phyloP scores from a whole-genome alignment of 2,113 vertebrate genomes.

The Eptatretus burgeri region DNA sequence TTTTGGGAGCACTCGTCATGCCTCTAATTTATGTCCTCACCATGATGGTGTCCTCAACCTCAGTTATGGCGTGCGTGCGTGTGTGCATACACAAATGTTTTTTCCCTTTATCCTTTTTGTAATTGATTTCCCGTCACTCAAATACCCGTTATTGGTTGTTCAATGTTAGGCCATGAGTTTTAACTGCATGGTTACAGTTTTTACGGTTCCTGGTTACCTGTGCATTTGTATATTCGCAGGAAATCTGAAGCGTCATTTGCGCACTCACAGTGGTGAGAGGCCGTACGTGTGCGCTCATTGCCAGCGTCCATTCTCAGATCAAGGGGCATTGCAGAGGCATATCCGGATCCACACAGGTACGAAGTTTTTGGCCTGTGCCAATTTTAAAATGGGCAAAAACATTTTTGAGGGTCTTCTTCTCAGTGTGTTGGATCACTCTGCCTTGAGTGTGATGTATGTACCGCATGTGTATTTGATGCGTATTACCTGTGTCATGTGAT shows the following conservation, averaged over 20 bases:
- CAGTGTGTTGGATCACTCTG: too few relatives aligned
- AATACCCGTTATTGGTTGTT: background rate
- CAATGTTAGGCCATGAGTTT: background rate
- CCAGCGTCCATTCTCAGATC: background rate
- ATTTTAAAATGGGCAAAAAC: conserved; percentile 24
- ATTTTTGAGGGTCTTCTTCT: too few relatives aligned
- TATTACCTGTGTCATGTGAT: too few relatives aligned
- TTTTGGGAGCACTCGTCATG: too few relatives aligned
- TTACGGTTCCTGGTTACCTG: background rate
- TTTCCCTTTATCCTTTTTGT: background rate
- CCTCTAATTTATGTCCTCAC: background rate
- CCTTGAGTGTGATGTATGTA: too few relatives aligned
- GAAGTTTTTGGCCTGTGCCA: conserved; percentile 42
- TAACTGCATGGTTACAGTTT: too few relatives aligned
- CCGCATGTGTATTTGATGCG: too few relatives aligned
- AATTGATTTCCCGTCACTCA: background rate
- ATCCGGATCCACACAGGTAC: conserved; percentile 64
- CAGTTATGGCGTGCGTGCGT: background rate
- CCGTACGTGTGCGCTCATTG: conserved; percentile 3
- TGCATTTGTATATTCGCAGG: conserved; percentile 19
- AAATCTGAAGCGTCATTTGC: conserved; percentile 72
- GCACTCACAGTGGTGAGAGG: conserved; percentile 78
- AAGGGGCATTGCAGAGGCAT: conserved; percentile 80
- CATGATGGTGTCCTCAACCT: background rate
- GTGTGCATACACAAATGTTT: rapidly evolving